phyloP scores from a whole-genome alignment of 2,797 vertebrate species.

The Sebastes cheni region DNA sequence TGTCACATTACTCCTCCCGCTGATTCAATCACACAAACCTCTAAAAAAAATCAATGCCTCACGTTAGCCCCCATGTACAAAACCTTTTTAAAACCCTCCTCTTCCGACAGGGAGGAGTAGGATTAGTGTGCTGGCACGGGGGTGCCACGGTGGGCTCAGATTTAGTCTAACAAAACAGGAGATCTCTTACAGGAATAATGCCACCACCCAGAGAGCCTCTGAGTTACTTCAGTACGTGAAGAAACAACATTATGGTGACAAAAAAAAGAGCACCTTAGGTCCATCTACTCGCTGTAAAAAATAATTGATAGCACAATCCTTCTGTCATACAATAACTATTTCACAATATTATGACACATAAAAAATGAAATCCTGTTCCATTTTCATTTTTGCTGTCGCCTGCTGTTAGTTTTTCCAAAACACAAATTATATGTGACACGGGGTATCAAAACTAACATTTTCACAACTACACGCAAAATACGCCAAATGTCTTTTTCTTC shows the following conservation, averaged over 20 bases:
- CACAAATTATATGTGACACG: constrained; percentile 15
- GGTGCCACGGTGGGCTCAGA: constrained; percentile 44
- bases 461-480: background rate
- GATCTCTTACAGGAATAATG: constrained; percentile 70
- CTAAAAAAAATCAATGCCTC: constrained; percentile 59
- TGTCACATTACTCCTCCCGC: constrained; percentile 72
- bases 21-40: constrained; percentile 74
- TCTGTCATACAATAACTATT: background rate
- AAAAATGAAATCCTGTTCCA: constrained; percentile 1
- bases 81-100: constrained; percentile 57
- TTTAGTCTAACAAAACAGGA: constrained; percentile 69
- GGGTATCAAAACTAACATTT: constrained; percentile 6
- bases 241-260: constrained; percentile 34
- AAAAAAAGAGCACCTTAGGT: constrained; percentile 14
- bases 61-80: constrained; percentile 46
- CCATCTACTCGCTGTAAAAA: constrained; percentile 3
- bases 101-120: constrained; percentile 62
- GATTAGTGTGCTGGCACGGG: constrained; percentile 62
- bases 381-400: constrained; percentile 3
- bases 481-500: background rate
- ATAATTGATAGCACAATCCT: constrained; percentile 11
- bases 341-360: constrained; percentile 26
- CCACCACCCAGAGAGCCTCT: constrained; percentile 48
- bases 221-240: constrained; percentile 28
- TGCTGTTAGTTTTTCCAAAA: constrained; percentile 23